Conservation (phyloP, 2,888 invertebrate genomes). For the Itoplectis maculator region DNA sequence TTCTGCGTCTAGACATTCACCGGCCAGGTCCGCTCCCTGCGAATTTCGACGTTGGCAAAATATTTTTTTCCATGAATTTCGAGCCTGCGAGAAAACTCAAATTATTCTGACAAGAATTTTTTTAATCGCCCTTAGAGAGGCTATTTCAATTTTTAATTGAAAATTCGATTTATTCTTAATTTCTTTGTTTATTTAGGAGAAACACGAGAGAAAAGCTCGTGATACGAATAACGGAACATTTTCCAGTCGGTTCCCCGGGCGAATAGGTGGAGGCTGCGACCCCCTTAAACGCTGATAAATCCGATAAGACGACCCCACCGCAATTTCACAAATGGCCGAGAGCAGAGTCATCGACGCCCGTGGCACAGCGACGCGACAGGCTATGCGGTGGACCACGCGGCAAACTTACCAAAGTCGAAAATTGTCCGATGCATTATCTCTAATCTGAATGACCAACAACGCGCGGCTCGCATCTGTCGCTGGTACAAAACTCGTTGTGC, state of each 20-base stretch:
- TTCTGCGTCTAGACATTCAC: slow-evolving; percentile 2
- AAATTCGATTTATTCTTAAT: too few relatives aligned
- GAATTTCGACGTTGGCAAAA: not conserved
- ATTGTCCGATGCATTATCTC: slow-evolving; percentile 65
- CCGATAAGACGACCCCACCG: slow-evolving; percentile 51
- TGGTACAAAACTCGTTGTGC: not conserved
- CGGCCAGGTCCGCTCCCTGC: not conserved
- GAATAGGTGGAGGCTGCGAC: slow-evolving; percentile 14
- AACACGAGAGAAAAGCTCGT: too few relatives aligned
- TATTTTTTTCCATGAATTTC: not conserved
- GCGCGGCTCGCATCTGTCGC: slow-evolving; percentile 61
- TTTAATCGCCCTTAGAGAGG: too few relatives aligned
- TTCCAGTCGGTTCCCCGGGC: not conserved
- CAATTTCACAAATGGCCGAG: slow-evolving; percentile 65
- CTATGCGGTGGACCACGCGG: slow-evolving; percentile 32
- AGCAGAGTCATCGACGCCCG: slow-evolving; percentile 35
- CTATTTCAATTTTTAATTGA: too few relatives aligned
- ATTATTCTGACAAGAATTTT: not conserved
- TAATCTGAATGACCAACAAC: slow-evolving; percentile 66
- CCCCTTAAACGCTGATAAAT: slow-evolving; percentile 55
- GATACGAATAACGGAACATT: not conserved
- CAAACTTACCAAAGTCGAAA: slow-evolving; percentile 49
- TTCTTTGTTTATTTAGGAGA: too few relatives aligned
- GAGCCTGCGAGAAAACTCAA: not conserved
- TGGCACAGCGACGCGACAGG: not conserved